Evolutionary conservation across 2,113 vertebrate genomes (phyloP).

Genomic region (Leucosticte australis): DNA sequence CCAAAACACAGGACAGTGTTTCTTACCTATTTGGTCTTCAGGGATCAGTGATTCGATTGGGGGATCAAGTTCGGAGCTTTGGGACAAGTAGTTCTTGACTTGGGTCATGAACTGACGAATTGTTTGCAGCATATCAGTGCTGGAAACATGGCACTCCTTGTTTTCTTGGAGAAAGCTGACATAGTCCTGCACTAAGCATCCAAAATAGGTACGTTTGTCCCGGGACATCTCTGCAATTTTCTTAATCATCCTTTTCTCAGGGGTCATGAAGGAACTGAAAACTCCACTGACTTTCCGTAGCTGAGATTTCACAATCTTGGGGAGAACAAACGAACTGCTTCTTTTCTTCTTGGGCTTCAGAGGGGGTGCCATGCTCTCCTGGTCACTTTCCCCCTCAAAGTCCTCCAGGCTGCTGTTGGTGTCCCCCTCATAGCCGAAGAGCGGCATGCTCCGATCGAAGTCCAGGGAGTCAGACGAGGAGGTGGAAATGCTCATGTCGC

Average conservation of each 20-base stretch:
- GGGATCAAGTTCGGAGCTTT: conserved; percentile 93
- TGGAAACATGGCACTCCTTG: conserved; percentile 88
- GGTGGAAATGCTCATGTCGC: conserved; percentile 93
- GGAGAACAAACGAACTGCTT: conserved; percentile 82
- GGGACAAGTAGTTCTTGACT: conserved; percentile 93
- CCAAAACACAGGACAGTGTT: not conserved
- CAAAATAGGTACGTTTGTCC: conserved; percentile 92
- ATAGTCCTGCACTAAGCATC: conserved; percentile 94
- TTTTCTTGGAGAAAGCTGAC: conserved; percentile 93
- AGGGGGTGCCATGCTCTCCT: conserved; percentile 84
- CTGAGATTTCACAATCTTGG: conserved; percentile 86
- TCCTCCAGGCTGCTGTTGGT: conserved; percentile 87
- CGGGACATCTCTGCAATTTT: conserved; percentile 85
- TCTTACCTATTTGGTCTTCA: conserved; percentile 94
- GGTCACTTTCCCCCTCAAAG: conserved; percentile 87
- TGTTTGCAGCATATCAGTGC: conserved; percentile 90
- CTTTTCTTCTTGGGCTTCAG: conserved; percentile 81
- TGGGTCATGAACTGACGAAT: conserved; percentile 96
- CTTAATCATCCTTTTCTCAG: conserved; percentile 87
- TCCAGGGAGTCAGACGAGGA: conserved; percentile 93
- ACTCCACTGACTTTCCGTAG: conserved; percentile 90
- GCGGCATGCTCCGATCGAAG: conserved; percentile 81
- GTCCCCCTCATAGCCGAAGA: conserved; percentile 78
- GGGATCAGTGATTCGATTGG: conserved; percentile 93
- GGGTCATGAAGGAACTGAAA: conserved; percentile 90